A percentile compares a stretch with the other conserved stretches of the same genome.
phyloP scores from a whole-genome alignment of 1,140 invertebrate species.

The Ruditapes philippinarum region DNA sequence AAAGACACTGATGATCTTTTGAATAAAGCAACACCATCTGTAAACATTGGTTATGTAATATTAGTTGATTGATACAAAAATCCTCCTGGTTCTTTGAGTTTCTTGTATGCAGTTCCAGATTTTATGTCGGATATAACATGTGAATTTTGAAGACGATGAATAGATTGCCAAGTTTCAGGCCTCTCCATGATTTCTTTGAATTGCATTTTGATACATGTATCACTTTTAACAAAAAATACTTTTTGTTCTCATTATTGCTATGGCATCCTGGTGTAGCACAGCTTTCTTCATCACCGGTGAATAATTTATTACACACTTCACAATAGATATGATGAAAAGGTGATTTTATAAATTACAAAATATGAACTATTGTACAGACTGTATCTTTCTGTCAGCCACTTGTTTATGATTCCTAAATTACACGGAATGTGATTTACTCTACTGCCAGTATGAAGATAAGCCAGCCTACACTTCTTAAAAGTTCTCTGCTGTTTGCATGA shows the following conservation, averaged over 20 bases:
- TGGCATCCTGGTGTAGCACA: constrained; percentile 44
- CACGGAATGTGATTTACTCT: too few relatives aligned
- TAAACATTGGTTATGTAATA: not conserved
- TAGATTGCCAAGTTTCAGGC: constrained; percentile 19
- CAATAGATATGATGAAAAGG: not conserved
- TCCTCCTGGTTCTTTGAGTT: constrained; percentile 38
- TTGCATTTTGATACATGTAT: not conserved
- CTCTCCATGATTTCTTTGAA: constrained; percentile 39
- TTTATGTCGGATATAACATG: constrained; percentile 18
- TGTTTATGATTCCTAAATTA: too few relatives aligned
- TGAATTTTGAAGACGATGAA: not conserved
- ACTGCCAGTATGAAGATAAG: too few relatives aligned
- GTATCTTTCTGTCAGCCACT: too few relatives aligned
- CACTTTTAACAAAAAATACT: constrained; percentile 46
- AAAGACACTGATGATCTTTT: not conserved
- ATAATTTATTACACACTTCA: constrained; percentile 8
- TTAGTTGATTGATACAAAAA: constrained; percentile 39
- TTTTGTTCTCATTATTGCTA: not conserved
- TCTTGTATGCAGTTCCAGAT: constrained; percentile 42
- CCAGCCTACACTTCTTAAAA: too few relatives aligned
- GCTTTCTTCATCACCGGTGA: not conserved
- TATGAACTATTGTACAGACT: too few relatives aligned
- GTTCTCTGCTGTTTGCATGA: too few relatives aligned
- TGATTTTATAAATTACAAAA: too few relatives aligned
- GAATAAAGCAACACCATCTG: not conserved